Percentiles rank a stretch among this genome's conserved stretches.
Conservation (phyloP, 53 echinoderm and acorn worm genomes). For the Pentamera pediparva region DNA sequence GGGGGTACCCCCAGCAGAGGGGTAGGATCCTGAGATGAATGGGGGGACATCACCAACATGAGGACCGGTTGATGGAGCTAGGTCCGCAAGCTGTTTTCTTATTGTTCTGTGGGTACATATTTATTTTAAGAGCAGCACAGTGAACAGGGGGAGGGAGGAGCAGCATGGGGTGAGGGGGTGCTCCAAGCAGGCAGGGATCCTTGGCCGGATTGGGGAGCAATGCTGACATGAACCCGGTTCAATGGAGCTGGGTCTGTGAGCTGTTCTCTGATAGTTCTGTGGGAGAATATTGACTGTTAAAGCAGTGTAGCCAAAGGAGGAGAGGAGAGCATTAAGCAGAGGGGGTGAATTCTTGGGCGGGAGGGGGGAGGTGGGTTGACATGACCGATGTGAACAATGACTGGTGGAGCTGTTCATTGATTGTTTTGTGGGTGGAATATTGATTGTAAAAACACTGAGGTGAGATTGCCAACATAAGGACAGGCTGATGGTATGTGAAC, state of each 20-base stretch:
- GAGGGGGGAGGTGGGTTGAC: constrained; percentile 92
- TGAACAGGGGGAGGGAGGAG: too few relatives aligned
- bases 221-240: constrained; percentile 93
- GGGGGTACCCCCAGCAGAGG: constrained; percentile 95
- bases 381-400: constrained; percentile 97
- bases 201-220: constrained; percentile 97
- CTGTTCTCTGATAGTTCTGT: constrained; percentile 51
- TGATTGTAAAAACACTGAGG: too few relatives aligned
- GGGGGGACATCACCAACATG: constrained; percentile 98
- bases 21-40: constrained; percentile 92
- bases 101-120: constrained; percentile 19
- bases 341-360: constrained; percentile 97
- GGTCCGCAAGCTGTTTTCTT: constrained; percentile 68
- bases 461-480: constrained; percentile 89
- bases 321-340: too few relatives aligned
- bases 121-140: too few relatives aligned
- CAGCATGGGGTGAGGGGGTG: too few relatives aligned
- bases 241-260: constrained; percentile 92
- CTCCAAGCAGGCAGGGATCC: too few relatives aligned
- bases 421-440: constrained; percentile 8
- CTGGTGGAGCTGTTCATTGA: constrained; percentile 78
- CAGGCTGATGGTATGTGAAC: constrained; percentile 93
- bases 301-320: too few relatives aligned
- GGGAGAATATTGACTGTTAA: background rate
- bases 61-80: constrained; percentile 98